A percentile compares a stretch with the other conserved stretches of the same genome.
phyloP scores from a whole-genome alignment of 2,797 vertebrate species.

The Anguilla pacifica region DNA sequence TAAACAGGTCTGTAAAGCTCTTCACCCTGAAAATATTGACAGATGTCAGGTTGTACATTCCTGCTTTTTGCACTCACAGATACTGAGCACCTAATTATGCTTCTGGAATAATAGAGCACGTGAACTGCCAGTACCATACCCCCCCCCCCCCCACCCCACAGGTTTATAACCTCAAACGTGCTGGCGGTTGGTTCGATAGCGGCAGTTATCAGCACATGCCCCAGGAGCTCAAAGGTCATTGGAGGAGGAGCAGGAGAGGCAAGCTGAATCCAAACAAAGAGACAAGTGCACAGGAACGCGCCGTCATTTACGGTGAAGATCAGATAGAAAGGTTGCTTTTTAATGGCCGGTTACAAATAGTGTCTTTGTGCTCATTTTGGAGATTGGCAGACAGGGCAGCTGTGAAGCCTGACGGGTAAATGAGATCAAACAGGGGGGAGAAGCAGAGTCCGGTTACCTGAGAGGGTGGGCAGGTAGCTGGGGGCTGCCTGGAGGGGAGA shows the following conservation, averaged over 20 bases:
- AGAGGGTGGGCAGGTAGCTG: not conserved
- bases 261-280: not conserved
- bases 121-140: too few species aligned
- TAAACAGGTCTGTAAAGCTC: too few species aligned
- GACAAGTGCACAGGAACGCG: not conserved
- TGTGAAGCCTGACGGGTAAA: not conserved
- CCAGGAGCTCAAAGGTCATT: not conserved
- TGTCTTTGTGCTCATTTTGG: not conserved
- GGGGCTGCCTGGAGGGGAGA: not conserved
- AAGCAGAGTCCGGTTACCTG: constrained; percentile 10
- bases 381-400: not conserved
- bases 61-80: too few species aligned
- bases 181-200: not conserved
- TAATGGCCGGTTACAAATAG: not conserved
- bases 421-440: not conserved
- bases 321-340: not conserved
- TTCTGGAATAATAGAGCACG: too few species aligned
- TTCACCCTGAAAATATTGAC: too few species aligned
- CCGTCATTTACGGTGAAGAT: not conserved
- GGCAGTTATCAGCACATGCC: not conserved
- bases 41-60: too few species aligned
- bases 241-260: not conserved
- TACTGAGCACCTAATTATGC: too few species aligned
- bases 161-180: not conserved
- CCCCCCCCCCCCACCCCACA: not conserved